These are phyloP conservation scores for Cardinalis cardinalis DNA, from an alignment of 2,113 vertebrate genomes.

Conservation along the genomic window DNA sequence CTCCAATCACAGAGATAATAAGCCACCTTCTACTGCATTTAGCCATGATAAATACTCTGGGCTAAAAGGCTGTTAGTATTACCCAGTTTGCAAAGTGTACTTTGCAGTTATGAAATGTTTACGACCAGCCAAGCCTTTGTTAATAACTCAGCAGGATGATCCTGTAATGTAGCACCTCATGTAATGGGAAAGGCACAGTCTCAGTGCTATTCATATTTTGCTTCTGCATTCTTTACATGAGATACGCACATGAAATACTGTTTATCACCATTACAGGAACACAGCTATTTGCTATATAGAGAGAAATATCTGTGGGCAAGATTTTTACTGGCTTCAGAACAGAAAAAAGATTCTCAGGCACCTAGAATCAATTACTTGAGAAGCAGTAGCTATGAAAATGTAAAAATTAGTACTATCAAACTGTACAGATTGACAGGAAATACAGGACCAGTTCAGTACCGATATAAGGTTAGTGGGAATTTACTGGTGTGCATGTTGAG, in stretches of 20 bases:
- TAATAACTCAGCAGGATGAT: constrained; percentile 6
- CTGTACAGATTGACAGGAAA: not conserved
- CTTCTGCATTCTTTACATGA: not conserved
- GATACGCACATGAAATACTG: not conserved
- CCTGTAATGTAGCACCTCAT: not conserved
- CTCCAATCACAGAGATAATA: not conserved
- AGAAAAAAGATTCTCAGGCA: not conserved
- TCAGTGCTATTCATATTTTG: not conserved
- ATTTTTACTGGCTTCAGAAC: not conserved
- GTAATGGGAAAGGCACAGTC: not conserved
- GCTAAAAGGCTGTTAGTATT: not conserved
- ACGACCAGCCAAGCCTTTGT: not conserved
- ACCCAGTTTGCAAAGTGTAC: not conserved
- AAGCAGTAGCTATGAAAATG: not conserved
- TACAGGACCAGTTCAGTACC: not conserved
- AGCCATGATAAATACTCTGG: not conserved
- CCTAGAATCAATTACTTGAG: not conserved
- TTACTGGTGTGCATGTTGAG: not conserved
- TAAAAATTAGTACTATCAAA: not conserved
- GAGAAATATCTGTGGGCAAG: not conserved
- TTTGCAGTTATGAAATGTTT: not conserved
- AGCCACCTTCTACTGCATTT: not conserved
- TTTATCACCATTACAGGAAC: not conserved
- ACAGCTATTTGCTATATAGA: not conserved
- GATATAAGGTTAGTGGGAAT: not conserved